phyloP scores from a whole-genome alignment of 2,113 vertebrate species.

The Erythrolamprus reginae region DNA sequence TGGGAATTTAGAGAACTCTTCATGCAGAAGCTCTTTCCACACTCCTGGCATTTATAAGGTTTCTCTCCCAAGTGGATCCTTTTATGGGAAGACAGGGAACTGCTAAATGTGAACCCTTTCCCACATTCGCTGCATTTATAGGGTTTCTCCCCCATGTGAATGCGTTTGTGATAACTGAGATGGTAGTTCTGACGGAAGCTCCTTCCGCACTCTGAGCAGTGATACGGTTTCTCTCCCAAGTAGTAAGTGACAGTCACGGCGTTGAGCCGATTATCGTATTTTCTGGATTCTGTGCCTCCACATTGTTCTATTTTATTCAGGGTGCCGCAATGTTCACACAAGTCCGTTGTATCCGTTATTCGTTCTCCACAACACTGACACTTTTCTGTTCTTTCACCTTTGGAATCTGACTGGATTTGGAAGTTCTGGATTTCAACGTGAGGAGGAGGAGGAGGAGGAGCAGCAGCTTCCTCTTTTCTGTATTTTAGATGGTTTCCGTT shows the following conservation, averaged over 20 bases:
- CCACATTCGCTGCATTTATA: background rate
- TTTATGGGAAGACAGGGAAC: background rate
- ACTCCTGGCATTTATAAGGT: background rate
- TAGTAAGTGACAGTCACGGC: background rate
- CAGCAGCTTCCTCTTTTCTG: background rate
- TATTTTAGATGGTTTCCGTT: background rate
- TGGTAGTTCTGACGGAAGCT: background rate
- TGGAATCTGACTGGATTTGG: background rate
- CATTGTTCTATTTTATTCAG: background rate
- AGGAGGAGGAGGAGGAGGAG: background rate
- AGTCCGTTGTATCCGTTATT: background rate
- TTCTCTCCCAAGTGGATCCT: background rate
- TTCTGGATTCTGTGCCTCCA: background rate
- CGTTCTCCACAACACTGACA: background rate
- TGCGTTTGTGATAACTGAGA: background rate
- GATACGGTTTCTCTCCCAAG: background rate
- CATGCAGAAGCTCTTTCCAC: background rate
- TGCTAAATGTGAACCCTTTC: background rate
- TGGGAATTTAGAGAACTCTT: background rate
- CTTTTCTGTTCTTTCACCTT: background rate
- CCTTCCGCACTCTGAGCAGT: background rate
- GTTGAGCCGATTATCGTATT: background rate
- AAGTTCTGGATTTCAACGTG: background rate
- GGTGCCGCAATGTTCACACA: background rate
- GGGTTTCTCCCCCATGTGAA: background rate